Conservation (phyloP, 2,888 invertebrate genomes). For the Caenorhabditis panamensis region DNA sequence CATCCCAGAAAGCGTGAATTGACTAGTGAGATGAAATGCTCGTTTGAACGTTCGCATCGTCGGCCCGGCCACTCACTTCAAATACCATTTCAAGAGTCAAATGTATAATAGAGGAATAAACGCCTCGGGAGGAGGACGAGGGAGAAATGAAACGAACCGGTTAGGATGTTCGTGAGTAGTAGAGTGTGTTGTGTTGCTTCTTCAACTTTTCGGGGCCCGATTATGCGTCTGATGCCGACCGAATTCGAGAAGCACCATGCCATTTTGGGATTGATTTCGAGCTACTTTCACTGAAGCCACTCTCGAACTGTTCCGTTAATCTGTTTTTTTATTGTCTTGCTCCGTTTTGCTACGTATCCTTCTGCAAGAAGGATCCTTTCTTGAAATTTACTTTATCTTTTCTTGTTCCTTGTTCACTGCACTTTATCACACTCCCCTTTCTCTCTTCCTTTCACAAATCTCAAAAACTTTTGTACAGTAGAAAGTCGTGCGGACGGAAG, state of each 20-base stretch:
- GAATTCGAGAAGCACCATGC: constrained; percentile 31
- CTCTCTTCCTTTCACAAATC: constrained; percentile 11
- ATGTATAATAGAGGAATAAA: constrained; percentile 62
- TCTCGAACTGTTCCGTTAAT: background rate
- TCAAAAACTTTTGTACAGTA: constrained; percentile 28
- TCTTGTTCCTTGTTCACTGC: background rate
- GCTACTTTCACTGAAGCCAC: too few relatives aligned
- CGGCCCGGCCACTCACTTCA: constrained; percentile 29
- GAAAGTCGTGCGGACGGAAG: constrained; percentile 21
- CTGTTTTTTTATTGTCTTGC: background rate
- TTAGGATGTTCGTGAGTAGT: constrained; percentile 66
- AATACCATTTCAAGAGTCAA: constrained; percentile 64
- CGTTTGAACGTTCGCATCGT: constrained; percentile 13
- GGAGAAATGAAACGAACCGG: constrained; percentile 48
- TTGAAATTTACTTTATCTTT: too few relatives aligned
- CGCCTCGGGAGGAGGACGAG: background rate
- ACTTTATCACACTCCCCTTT: too few relatives aligned
- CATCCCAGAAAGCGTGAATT: constrained; percentile 18
- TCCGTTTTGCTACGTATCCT: too few relatives aligned
- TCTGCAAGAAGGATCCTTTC: too few relatives aligned
- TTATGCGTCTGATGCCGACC: constrained; percentile 31
- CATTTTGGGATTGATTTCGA: background rate
- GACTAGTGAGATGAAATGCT: constrained; percentile 7
- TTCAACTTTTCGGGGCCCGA: constrained; percentile 52
- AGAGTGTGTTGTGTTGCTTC: constrained; percentile 62